Evolutionary conservation across 2,113 vertebrate genomes (phyloP), one percentile per base, ranked within the genome.

Genomic region (Zosterops japonicus): DNA sequence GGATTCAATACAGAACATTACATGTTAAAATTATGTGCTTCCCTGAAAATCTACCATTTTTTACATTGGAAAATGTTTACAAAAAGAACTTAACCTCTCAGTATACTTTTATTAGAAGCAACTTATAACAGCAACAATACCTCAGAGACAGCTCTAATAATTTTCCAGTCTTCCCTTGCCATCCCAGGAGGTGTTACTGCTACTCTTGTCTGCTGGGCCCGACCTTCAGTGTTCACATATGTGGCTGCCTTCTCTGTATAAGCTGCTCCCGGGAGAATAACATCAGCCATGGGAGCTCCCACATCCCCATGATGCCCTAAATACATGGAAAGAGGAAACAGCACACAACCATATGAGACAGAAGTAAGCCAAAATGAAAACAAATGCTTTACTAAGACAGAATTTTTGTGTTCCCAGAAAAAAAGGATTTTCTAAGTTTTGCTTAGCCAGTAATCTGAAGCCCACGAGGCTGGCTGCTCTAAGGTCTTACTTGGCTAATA

Each of bases 121-220:
- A 80, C 59, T 88, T 68, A 0, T 28, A 76, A 64, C 15, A 75
- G 49, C 50, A 93, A 53, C 41, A 53, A 49, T 97, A 99, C 99
- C 98, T 99, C 99, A 57, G 99, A 99, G 49, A 99, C n/a, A 13
- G 99, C 99, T 92, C 99, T 98, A 95, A 99, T 96, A 95, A 99
- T 98, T 97, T 97, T 99, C 99, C 99, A 99, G 98, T 99, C 99
- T 86, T 99, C 99, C 89, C 99, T 98, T 59, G 99, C 99, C 97
- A 99, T 95, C 36, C 99, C 99, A 5, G 99, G 99, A 14, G 99
- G 97, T 4, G 98, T 99, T 74, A 99, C 99, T 3, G 99, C 99
- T 83, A 99, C 89, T 88, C 98, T 98, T 39, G 99, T 99, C 96
- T 99, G 98, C 75, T 99, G 99, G 87, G 99, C 99, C 90, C 99